A percentile compares a stretch with the other conserved stretches of the same genome.
These are phyloP conservation scores for Eulithis prunata DNA, from an alignment of 2,888 invertebrate species.

Conservation along the genomic window DNA sequence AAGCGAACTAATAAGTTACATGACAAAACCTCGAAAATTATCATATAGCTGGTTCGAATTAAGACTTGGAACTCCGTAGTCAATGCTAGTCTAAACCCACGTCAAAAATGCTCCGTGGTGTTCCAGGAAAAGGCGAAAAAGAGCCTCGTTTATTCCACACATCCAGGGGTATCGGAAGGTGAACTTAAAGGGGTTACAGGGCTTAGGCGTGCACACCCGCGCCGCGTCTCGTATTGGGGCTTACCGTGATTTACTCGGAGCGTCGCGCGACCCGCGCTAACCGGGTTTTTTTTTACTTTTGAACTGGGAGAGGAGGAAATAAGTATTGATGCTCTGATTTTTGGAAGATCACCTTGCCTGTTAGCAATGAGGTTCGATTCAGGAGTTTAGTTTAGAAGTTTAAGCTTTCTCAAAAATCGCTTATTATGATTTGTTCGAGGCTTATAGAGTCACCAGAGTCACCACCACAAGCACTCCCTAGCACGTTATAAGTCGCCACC, in stretches of 20 bases:
- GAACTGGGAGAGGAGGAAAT: slow-evolving; percentile 3
- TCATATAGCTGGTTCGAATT: no score
- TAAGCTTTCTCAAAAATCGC: no score
- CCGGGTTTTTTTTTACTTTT: slow-evolving; percentile 44
- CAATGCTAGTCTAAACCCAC: background rate
- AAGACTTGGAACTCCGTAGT: no score
- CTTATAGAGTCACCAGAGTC: no score
- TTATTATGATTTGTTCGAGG: no score
- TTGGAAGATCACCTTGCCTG: background rate
- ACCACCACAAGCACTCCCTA: no score
- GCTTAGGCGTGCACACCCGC: slow-evolving; percentile 64
- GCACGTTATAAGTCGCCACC: no score
- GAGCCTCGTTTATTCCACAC: slow-evolving; percentile 62
- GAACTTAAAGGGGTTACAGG: slow-evolving; percentile 74
- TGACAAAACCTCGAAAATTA: no score
- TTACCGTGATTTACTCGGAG: slow-evolving; percentile 81
- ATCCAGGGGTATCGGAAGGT: slow-evolving; percentile 65
- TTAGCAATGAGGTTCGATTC: no score
- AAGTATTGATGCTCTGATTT: slow-evolving; percentile 9
- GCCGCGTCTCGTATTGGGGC: slow-evolving; percentile 73
- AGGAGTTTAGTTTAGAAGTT: background rate
- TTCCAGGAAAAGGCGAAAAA: slow-evolving; percentile 48
- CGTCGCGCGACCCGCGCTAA: slow-evolving; percentile 64
- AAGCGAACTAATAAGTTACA: no score
- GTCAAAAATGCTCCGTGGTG: slow-evolving; percentile 7